Base-by-base conservation (phyloP, 2,888 invertebrate genomes). In the Morpho achilles region DNA sequence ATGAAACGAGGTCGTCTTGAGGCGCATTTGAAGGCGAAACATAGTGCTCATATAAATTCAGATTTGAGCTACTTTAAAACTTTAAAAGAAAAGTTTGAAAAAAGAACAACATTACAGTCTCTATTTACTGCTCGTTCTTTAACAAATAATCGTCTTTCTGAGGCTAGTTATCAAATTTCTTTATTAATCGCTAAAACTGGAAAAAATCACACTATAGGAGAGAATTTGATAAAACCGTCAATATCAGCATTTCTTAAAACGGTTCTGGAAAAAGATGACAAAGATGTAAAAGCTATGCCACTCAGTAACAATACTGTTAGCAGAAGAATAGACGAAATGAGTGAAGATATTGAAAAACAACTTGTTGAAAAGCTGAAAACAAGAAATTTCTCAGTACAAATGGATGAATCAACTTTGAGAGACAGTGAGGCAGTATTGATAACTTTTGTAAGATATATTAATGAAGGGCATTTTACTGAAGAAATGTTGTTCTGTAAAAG, bases 361-460 rank as follows among this genome's bases (percentile, higher is more conserved):
- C n/a, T n/a, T n/a, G n/a, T n/a, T n/a, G n/a, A n/a, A n/a, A n/a
- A n/a, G n/a, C n/a, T n/a, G n/a, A n/a, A n/a, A n/a, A n/a, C n/a
- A n/a, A n/a, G n/a, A n/a, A n/a, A n/a, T n/a, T n/a, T 60, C 45
- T 60, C 60, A 53, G 57, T 60, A 32, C 56, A 60, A 57, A 59
- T 46, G 42, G 54, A 59, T 51, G 50, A 59, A 53, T 60, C 53
- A 47, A 57, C 46, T 50, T 53, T 57, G 42, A 57, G 57, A 57
- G 42, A 59, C 46, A 54, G 58, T 50, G 53, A 58, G 47, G 53
- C 58, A 49, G 44, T 42, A 47, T 40, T 53, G 43, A 53, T 53
- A 49, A 44, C 56, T n/a, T 56, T 56, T 56, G 60, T 60, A 60
- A 51, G 56, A 56, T 56, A 56, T 53, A 60, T 60, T 60, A 53